Evolutionary conservation across 2,797 vertebrate genomes (phyloP), one percentile per base, ranked within the genome.

Genomic region (Leptodactylus fallax): DNA sequence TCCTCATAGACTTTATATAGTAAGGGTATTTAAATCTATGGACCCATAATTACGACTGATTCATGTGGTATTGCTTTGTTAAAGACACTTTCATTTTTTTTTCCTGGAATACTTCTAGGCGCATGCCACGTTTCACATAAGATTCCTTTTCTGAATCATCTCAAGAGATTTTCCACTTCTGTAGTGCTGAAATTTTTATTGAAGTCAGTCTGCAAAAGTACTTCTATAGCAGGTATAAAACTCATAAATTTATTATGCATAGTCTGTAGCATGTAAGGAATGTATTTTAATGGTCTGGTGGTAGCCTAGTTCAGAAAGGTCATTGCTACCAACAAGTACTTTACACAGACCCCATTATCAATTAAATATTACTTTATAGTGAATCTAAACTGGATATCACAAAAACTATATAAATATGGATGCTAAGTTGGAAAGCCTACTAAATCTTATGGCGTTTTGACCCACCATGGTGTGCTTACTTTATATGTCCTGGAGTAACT

Each of bases 31-130:
- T 86, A 56, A 25, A 45, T 72, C 51, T 74, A 27, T 69, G 60
- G 56, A 86, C 71, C 83, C 77, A 60, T 89, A 89, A 89, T 89
- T 89, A 89, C 25, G 49, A 25, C 3, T 82, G 83, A 89, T 80
- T 89, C 87, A 89, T 89, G 87, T 89, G 87, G 83, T 58, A 81
- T 77, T 85, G 51, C 79, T 89, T 83, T 87, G 80, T 87, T 87
- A 87, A 87, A 63, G 56, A 12, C 58, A 85, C n/a, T 77, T 85
- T 85, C 69, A n/a, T n/a, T 76, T 88, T 79, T 71, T 58, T 67
- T 53, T 53, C 79, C 47, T 63, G 36, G 65, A 81, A 60, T 65
- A 55, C 27, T 76, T 71, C 61, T 79, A 81, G 56, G 17, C 56
- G 13, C 65, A 80, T 89, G 87, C 87, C 87, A 89, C 87, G 87